These are phyloP conservation scores for Agrenia bidenticulata DNA, from an alignment of 2,888 invertebrate species.

Conservation along the genomic window DNA sequence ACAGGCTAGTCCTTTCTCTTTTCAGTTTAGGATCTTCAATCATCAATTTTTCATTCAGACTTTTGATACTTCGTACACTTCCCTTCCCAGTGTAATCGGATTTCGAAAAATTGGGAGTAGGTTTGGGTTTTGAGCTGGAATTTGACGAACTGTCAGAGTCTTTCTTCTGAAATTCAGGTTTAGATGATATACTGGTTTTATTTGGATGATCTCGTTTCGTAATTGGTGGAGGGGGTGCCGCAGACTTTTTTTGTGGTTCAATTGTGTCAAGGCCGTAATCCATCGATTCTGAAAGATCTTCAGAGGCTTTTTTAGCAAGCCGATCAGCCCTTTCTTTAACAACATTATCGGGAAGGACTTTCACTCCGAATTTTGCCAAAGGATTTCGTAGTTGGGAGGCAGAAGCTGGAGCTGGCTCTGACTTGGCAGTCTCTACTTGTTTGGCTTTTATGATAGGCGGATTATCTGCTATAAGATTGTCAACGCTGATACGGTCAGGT, in stretches of 20 bases:
- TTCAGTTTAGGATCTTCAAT: neutral
- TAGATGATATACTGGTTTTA: neutral
- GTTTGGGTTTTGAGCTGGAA: slow-evolving; percentile 23
- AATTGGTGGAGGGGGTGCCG: slow-evolving; percentile 16
- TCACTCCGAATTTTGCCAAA: slow-evolving; percentile 48
- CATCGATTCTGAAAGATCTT: neutral
- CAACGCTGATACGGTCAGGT: slow-evolving; percentile 37
- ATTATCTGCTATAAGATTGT: slow-evolving; percentile 13
- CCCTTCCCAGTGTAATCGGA: slow-evolving; percentile 40
- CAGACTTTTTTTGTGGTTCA: neutral
- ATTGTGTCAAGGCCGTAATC: neutral
- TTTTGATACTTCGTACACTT: slow-evolving; percentile 37
- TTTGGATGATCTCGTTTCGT: slow-evolving; percentile 18
- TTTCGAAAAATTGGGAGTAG: slow-evolving; percentile 23
- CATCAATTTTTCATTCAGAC: slow-evolving; percentile 1
- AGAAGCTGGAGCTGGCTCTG: slow-evolving; percentile 16
- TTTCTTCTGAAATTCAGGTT: neutral
- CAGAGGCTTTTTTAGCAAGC: slow-evolving; percentile 28
- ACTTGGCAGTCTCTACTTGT: neutral
- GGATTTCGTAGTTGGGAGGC: slow-evolving; percentile 36
- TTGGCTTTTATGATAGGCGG: neutral
- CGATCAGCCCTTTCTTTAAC: slow-evolving; percentile 39
- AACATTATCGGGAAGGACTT: slow-evolving; percentile 51
- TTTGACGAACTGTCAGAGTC: neutral
- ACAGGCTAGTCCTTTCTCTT: neutral